Percentiles rank a stretch among this genome's conserved stretches.
Evolutionary conservation across 2,888 invertebrate species (phyloP).

Genomic region (Opisthograptis luteolata): DNA sequence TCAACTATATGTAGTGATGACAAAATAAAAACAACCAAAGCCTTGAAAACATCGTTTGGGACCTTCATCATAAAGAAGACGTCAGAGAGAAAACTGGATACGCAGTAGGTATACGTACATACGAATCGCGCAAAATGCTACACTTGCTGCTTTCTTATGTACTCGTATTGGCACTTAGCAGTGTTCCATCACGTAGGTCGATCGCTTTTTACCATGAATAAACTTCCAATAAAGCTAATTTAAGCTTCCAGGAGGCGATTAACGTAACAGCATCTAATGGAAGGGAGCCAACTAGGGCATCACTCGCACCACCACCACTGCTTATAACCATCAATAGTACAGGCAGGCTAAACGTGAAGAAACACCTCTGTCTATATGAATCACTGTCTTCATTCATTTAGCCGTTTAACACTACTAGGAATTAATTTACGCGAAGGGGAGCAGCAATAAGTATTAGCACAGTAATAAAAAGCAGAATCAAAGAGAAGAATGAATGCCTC

Average conservation of each 20-base stretch:
- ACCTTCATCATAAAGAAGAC: no score
- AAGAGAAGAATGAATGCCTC: no score
- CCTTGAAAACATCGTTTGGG: no score
- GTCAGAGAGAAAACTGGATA: no score
- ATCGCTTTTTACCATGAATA: constrained; percentile 2
- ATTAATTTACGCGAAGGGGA: constrained; percentile 21
- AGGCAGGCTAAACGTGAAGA: constrained; percentile 16
- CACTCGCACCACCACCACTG: constrained; percentile 34
- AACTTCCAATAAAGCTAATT: constrained; percentile 25
- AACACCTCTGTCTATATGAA: constrained; percentile 19
- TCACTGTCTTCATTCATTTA: constrained; percentile 20
- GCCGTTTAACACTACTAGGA: constrained; percentile 11
- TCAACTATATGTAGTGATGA: no score
- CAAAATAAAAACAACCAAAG: no score
- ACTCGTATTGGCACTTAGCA: no score
- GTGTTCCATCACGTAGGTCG: neutral
- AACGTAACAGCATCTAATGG: constrained; percentile 46
- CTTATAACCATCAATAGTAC: constrained; percentile 23
- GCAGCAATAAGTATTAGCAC: constrained; percentile 11
- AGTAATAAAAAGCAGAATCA: neutral
- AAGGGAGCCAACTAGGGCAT: constrained; percentile 57
- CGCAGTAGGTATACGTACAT: no score
- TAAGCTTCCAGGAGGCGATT: constrained; percentile 33
- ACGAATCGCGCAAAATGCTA: no score
- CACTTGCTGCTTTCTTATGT: no score